Evolutionary conservation across 2,113 vertebrate species (phyloP).

Genomic region (Saccopteryx bilineata): DNA sequence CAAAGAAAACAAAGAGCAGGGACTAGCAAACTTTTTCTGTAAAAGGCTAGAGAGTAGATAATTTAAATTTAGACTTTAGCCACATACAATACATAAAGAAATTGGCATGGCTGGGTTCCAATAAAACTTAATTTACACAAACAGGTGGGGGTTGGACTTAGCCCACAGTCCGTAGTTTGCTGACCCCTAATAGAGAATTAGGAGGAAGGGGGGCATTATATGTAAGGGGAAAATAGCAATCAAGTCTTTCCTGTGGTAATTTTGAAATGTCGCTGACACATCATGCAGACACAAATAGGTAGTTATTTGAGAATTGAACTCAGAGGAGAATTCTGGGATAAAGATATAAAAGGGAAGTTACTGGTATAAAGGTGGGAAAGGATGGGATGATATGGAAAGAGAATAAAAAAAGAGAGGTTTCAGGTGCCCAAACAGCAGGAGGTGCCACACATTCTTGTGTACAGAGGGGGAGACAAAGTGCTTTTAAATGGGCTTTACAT

Average conservation of each 20-base stretch:
- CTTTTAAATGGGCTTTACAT: not conserved
- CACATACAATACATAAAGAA: no score
- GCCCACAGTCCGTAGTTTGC: not conserved
- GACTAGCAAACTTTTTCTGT: not conserved
- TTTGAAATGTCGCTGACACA: constrained; percentile 19
- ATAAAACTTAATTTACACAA: not conserved
- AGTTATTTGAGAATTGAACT: not conserved
- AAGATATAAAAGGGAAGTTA: constrained; percentile 18
- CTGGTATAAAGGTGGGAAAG: not conserved
- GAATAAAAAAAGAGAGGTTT: not conserved
- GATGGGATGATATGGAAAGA: constrained; percentile 4
- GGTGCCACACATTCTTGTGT: not conserved
- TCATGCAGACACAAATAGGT: not conserved
- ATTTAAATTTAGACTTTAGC: not conserved
- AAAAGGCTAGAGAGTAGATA: not conserved
- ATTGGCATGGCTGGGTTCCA: not conserved
- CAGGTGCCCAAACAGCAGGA: not conserved
- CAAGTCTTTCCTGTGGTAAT: not conserved
- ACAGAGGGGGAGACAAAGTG: not conserved
- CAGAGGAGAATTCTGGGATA: not conserved
- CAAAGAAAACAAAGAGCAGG: constrained; percentile 8
- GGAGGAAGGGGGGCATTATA: not conserved
- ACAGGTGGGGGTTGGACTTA: not conserved
- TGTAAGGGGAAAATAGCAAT: not conserved
- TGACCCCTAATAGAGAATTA: not conserved